phyloP scores from a whole-genome alignment of 2,797 vertebrate genomes.

The Moxostoma hubbsi region DNA sequence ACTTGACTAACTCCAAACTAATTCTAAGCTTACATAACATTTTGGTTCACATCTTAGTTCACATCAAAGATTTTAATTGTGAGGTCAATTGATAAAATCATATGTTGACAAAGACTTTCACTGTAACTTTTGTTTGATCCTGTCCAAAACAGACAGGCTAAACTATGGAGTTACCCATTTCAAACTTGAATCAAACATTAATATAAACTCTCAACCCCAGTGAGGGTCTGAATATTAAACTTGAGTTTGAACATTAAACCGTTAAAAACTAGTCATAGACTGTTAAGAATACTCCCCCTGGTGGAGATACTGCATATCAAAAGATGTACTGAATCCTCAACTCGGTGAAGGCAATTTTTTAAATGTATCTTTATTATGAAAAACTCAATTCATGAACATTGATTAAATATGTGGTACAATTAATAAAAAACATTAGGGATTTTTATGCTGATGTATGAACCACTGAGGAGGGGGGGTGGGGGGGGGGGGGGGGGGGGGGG shows the following conservation, averaged over 20 bases:
- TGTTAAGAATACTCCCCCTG: conserved; percentile 68
- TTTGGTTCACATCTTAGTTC: background rate
- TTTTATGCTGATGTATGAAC: background rate
- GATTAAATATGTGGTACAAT: background rate
- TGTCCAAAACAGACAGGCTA: background rate
- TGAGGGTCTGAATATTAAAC: background rate
- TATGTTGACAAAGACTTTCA: background rate
- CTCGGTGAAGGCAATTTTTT: no score
- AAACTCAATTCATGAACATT: no score
- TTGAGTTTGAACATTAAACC: no score
- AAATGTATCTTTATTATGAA: no score
- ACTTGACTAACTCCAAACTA: background rate
- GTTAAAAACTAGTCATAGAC: background rate
- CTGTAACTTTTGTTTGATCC: background rate
- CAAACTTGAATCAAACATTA: conserved; percentile 2
- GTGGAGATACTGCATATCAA: conserved; percentile 59
- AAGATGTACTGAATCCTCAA: no score
- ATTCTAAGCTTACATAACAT: background rate
- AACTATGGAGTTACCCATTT: background rate
- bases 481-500: no score
- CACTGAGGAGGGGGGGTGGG: no score
- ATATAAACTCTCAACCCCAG: background rate
- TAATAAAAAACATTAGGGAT: background rate
- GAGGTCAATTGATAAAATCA: background rate
- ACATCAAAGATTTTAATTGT: background rate